A percentile compares a stretch with the other conserved stretches of the same genome.
phyloP scores from a whole-genome alignment of 2,113 vertebrate genomes.

The Dicrurus megarhynchus region DNA sequence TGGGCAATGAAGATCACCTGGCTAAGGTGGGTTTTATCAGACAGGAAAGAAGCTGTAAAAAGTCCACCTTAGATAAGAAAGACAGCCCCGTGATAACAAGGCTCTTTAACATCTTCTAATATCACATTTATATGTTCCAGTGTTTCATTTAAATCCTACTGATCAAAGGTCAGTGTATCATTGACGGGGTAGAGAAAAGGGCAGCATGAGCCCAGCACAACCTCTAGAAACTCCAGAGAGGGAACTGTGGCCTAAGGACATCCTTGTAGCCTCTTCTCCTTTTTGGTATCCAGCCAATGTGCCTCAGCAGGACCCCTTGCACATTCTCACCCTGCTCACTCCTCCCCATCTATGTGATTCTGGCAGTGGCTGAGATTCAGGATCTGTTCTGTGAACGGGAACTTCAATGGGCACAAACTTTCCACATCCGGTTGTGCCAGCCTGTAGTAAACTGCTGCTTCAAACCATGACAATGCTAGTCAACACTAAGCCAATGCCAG shows the following conservation, averaged over 20 bases:
- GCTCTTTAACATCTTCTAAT: neutral
- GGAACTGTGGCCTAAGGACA: neutral
- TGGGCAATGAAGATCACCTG: accelerated
- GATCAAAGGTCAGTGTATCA: neutral
- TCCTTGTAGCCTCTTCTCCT: neutral
- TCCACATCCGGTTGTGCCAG: neutral
- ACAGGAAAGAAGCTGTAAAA: neutral
- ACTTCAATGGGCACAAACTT: neutral
- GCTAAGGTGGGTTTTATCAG: neutral
- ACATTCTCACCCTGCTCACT: accelerated
- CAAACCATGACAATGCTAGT: neutral
- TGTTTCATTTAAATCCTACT: neutral
- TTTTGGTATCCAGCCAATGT: neutral
- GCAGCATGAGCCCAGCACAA: neutral
- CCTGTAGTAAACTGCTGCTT: neutral
- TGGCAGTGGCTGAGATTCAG: neutral
- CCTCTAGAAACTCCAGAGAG: neutral
- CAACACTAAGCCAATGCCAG: neutral
- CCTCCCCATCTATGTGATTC: neutral
- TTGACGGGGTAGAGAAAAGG: neutral
- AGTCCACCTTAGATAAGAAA: neutral
- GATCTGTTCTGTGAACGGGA: neutral
- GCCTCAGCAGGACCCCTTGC: neutral
- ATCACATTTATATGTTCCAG: neutral
- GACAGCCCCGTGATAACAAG: neutral